Conservation (phyloP, 2,888 invertebrate genomes). For the Ditula angustiorana region DNA sequence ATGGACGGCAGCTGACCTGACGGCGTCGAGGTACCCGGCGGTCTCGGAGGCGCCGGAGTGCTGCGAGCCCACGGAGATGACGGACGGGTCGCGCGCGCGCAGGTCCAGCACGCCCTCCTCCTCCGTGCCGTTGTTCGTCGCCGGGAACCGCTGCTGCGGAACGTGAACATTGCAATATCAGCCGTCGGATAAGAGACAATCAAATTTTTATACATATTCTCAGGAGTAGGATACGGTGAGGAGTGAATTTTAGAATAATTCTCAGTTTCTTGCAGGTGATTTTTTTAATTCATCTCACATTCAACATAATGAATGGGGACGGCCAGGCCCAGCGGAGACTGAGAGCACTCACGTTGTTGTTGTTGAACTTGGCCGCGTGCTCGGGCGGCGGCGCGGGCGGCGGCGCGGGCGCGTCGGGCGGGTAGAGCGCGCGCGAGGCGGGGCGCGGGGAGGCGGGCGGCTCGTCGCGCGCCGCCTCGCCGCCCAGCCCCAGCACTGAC, state of each 20-base stretch:
- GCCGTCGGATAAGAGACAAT: neutral
- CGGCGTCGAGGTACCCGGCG: constrained; percentile 78
- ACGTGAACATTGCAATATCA: neutral
- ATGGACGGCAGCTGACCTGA: constrained; percentile 58
- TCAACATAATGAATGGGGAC: too few species aligned
- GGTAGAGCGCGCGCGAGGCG: constrained; percentile 52
- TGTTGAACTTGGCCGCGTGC: constrained; percentile 53
- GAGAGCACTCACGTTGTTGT: constrained; percentile 45
- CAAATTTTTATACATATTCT: too few species aligned
- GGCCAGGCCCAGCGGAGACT: too few species aligned
- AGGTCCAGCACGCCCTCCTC: constrained; percentile 84
- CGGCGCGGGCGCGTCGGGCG: constrained; percentile 55
- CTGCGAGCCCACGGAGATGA: constrained; percentile 81
- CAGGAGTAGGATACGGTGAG: too few species aligned
- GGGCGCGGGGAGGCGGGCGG: constrained; percentile 54
- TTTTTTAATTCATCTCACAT: too few species aligned
- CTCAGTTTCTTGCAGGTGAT: too few species aligned
- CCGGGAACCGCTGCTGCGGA: constrained; percentile 29
- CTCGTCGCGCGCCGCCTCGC: constrained; percentile 70
- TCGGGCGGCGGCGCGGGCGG: constrained; percentile 56
- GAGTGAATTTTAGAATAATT: too few species aligned
- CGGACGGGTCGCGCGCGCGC: constrained; percentile 81
- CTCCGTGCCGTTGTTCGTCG: constrained; percentile 47
- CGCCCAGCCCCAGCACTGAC: constrained; percentile 92
- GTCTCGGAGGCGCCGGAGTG: constrained; percentile 80